phyloP scores from a whole-genome alignment of 1,140 invertebrate species.

The Trissolcus basalis region DNA sequence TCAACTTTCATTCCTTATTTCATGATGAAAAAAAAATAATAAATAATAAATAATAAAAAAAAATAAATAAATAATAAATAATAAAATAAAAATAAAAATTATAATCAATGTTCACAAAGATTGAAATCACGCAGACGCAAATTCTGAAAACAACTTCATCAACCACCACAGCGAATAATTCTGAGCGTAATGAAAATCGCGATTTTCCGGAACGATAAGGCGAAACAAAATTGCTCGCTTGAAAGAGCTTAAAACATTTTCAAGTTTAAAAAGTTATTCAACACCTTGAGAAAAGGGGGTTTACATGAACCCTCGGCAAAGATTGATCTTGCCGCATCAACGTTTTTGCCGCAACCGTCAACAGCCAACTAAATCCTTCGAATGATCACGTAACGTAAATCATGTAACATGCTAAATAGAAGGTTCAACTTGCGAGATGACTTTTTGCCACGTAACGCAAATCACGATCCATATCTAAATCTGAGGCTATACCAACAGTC shows the following conservation, averaged over 20 bases:
- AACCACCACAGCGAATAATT: too few relatives aligned
- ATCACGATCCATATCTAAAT: too few relatives aligned
- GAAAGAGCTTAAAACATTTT: constrained; percentile 11
- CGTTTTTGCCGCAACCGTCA: constrained; percentile 55
- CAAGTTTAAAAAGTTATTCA: constrained; percentile 21
- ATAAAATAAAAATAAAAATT: too few relatives aligned
- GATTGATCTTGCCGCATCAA: constrained; percentile 55
- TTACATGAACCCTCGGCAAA: not conserved
- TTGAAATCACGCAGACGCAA: too few relatives aligned
- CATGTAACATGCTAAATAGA: constrained; percentile 34
- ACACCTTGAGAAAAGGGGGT: not conserved
- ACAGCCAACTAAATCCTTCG: not conserved
- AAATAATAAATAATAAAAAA: too few relatives aligned
- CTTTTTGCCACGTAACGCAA: constrained; percentile 27
- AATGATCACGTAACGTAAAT: constrained; percentile 41
- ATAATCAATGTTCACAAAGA: too few relatives aligned
- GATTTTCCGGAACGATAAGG: not conserved
- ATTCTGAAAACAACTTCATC: constrained; percentile 13
- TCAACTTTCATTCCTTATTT: too few relatives aligned
- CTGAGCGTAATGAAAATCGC: too few relatives aligned
- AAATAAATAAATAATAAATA: too few relatives aligned
- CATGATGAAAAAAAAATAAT: too few relatives aligned
- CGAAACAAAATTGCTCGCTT: constrained; percentile 10
- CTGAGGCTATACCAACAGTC: too few relatives aligned
- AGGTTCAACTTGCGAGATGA: constrained; percentile 27